Evolutionary conservation across 1,140 invertebrate genomes (phyloP).

Genomic region (Drosophila navojoa): DNA sequence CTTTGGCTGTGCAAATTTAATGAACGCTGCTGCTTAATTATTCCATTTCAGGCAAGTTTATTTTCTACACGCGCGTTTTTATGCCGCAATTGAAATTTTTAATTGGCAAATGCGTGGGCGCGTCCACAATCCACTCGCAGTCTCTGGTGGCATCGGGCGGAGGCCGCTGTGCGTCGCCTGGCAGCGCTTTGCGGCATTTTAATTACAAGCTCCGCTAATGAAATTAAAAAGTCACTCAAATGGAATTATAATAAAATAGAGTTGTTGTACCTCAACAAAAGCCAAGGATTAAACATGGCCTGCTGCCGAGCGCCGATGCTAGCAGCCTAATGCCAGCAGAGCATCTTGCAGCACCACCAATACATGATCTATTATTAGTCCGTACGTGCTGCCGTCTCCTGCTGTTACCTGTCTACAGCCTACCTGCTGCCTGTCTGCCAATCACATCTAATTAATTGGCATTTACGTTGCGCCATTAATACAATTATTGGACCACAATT

Average conservation of each 20-base stretch:
- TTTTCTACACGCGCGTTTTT: conserved; percentile 79
- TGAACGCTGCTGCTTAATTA: conserved; percentile 78
- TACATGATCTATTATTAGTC: background rate
- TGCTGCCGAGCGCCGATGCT: background rate
- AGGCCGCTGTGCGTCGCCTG: conserved; percentile 28
- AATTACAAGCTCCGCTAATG: conserved; percentile 74
- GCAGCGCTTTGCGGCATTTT: conserved; percentile 75
- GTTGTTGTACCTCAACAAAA: conserved; percentile 47
- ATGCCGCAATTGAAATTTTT: conserved; percentile 80
- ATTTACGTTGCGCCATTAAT: conserved; percentile 60
- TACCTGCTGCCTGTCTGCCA: background rate
- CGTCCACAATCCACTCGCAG: conserved; percentile 71
- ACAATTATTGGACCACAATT: conserved; percentile 71
- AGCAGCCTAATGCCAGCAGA: background rate
- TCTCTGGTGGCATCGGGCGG: conserved; percentile 1
- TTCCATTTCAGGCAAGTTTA: conserved; percentile 77
- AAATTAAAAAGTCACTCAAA: conserved; percentile 78
- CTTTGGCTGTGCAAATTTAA: conserved; percentile 66
- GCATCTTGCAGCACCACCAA: background rate
- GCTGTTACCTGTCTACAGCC: background rate
- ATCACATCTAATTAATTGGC: conserved; percentile 70
- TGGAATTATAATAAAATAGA: conserved; percentile 79
- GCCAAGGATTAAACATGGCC: conserved; percentile 44
- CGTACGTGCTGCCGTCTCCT: conserved; percentile 6
- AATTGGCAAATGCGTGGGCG: conserved; percentile 80